Evolutionary conservation across 2,797 vertebrate species (phyloP).

Genomic region (Notolabrus celidotus): DNA sequence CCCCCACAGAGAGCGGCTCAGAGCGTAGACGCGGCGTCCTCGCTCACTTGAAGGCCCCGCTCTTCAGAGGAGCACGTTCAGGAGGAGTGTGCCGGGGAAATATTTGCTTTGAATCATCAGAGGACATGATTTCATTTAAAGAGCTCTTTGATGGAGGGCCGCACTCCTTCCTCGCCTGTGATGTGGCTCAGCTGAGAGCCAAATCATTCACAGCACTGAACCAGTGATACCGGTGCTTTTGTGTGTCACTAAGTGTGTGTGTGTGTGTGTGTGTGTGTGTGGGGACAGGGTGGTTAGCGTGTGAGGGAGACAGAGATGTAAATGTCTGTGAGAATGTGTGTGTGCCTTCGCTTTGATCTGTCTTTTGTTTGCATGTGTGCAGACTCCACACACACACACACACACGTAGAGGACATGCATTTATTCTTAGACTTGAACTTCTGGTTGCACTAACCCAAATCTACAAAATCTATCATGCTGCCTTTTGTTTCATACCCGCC

Average conservation of each 20-base stretch:
- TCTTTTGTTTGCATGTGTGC: not conserved
- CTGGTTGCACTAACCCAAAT: too few species aligned
- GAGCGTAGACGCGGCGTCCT: slow-evolving; percentile 47
- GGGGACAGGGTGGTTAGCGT: not conserved
- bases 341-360: too few species aligned
- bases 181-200: slow-evolving; percentile 75
- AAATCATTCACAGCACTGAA: slow-evolving; percentile 69
- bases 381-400: too few species aligned
- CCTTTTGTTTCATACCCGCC: not conserved
- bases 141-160: slow-evolving; percentile 73
- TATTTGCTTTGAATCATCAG: slow-evolving; percentile 80
- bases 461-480: too few species aligned
- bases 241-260: slow-evolving; percentile 18
- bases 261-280: slow-evolving; percentile 26
- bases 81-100: slow-evolving; percentile 63
- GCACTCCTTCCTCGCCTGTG: slow-evolving; percentile 66
- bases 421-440: too few species aligned
- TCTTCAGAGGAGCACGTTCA: slow-evolving; percentile 65
- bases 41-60: slow-evolving; percentile 57
- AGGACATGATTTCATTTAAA: slow-evolving; percentile 79
- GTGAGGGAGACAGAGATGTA: slow-evolving; percentile 6
- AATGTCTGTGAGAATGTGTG: not conserved
- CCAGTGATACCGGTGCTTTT: slow-evolving; percentile 53
- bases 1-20: slow-evolving; percentile 33
- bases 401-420: too few species aligned